Evolutionary conservation across 2,797 vertebrate genomes (phyloP).

Genomic region (Pachyuromys duprasi): DNA sequence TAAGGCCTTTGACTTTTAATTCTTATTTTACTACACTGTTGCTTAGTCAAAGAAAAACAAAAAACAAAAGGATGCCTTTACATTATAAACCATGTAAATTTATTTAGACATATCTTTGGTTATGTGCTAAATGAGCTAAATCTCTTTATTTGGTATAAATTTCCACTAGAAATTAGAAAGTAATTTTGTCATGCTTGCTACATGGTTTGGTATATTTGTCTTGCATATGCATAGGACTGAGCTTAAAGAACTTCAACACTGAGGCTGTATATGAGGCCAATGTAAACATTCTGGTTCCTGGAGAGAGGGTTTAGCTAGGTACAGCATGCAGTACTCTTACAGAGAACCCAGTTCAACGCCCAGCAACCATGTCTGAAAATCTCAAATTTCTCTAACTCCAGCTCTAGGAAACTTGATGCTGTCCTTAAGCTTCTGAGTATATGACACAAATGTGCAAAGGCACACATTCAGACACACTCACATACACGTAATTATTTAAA

Average conservation of each 20-base stretch:
- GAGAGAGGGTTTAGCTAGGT: background rate
- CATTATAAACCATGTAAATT: background rate
- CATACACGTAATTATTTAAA: too few species aligned
- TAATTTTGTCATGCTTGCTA: background rate
- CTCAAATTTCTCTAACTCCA: too few species aligned
- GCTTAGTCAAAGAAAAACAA: constrained; percentile 8
- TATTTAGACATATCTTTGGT: background rate
- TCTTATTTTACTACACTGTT: background rate
- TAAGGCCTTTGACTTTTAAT: background rate
- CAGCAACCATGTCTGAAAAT: too few species aligned
- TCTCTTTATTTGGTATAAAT: background rate
- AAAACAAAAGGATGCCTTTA: background rate
- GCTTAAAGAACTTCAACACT: background rate
- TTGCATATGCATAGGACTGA: background rate
- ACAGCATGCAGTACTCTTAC: background rate
- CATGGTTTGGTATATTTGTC: background rate
- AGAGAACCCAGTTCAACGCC: too few species aligned
- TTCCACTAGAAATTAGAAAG: background rate
- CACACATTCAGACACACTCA: too few species aligned
- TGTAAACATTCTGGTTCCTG: background rate
- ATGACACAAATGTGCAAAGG: background rate
- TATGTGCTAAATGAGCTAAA: background rate
- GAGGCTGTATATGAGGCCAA: background rate
- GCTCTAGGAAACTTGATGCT: too few species aligned
- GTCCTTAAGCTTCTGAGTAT: background rate